phyloP scores from a whole-genome alignment of 2,113 vertebrate genomes.

The Aptenodytes forsteri region DNA sequence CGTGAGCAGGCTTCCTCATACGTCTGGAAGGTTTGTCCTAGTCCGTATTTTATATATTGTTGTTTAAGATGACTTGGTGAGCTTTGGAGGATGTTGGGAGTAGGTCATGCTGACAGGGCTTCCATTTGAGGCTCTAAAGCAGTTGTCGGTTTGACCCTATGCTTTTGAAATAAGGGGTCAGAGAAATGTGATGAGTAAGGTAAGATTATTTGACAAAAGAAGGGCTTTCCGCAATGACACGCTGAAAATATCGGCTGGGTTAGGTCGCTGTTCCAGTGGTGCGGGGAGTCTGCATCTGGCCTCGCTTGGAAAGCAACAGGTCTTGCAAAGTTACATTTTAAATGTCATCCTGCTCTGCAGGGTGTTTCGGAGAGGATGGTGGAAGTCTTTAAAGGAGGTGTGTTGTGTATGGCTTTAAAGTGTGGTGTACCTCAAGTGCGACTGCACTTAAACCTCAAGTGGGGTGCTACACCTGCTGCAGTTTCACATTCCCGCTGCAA shows the following conservation, averaged over 20 bases:
- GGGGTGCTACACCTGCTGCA: neutral
- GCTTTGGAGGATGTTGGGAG: neutral
- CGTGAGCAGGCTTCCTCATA: neutral
- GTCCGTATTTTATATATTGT: neutral
- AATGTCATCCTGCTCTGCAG: neutral
- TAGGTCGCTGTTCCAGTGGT: accelerated
- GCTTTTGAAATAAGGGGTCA: neutral
- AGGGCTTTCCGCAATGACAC: neutral
- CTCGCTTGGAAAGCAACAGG: neutral
- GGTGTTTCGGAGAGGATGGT: neutral
- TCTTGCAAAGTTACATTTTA: neutral
- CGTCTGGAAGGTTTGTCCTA: neutral
- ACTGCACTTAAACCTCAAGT: neutral
- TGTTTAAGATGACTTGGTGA: conserved; percentile 34
- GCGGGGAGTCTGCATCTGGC: accelerated
- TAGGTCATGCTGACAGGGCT: neutral
- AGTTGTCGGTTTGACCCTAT: neutral
- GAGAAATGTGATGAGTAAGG: conserved; percentile 13
- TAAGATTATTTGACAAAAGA: conserved; percentile 1
- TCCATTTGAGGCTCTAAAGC: neutral
- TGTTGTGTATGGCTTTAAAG: neutral
- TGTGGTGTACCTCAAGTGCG: neutral
- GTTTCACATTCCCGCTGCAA: neutral
- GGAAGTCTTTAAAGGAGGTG: neutral
- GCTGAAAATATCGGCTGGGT: neutral